Conservation (phyloP, 2,797 vertebrate species). For the Neomorphus geoffroyi region DNA sequence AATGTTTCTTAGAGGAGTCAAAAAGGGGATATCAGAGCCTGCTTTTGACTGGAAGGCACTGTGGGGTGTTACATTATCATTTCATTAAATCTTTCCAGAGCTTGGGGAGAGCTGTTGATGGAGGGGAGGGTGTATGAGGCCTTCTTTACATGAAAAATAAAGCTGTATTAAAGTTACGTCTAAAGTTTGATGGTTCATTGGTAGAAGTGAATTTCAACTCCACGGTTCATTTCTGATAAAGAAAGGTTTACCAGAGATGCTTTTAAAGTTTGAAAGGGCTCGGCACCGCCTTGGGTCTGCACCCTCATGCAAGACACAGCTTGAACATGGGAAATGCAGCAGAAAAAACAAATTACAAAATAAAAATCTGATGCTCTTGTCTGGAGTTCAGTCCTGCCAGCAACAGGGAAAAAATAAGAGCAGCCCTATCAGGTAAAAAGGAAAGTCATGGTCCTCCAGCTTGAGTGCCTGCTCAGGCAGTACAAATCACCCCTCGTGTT, state of each 20-base stretch:
- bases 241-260: not conserved
- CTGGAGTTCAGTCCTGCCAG: not conserved
- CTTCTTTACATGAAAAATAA: not conserved
- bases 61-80: not conserved
- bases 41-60: not conserved
- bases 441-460: not conserved
- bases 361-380: not conserved
- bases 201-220: not conserved
- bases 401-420: not conserved
- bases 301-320: not conserved
- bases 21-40: not conserved
- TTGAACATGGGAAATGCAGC: not conserved
- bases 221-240: not conserved
- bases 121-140: rapidly evolving
- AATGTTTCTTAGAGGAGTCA: not conserved
- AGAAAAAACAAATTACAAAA: too few relatives aligned
- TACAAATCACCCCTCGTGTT: not conserved
- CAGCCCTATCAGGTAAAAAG: not conserved
- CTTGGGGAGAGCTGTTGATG: not conserved
- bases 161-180: not conserved
- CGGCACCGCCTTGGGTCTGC: rapidly evolving
- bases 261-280: not conserved
- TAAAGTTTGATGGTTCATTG: not conserved
- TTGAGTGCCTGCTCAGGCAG: rapidly evolving
- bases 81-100: not conserved